phyloP scores from a whole-genome alignment of 1,140 invertebrate genomes.

The Drosophila nigrodunni region DNA sequence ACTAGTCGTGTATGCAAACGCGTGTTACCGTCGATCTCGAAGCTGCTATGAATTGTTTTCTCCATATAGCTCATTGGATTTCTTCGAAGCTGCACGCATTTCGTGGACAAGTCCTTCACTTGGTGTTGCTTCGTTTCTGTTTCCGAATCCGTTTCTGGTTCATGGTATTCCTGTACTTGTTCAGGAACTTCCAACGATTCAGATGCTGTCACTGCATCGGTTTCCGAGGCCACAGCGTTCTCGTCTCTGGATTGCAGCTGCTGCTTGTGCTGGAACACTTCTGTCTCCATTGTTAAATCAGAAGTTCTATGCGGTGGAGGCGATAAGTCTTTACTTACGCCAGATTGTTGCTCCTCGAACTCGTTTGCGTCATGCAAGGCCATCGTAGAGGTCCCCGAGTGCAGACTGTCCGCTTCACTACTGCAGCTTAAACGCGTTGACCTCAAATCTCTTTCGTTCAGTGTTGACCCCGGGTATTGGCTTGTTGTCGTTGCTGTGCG shows the following conservation, averaged over 20 bases:
- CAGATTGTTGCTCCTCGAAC: slow-evolving; percentile 26
- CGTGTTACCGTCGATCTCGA: not conserved
- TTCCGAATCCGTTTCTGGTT: too few species aligned
- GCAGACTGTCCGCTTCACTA: slow-evolving; percentile 49
- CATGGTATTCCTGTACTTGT: not conserved
- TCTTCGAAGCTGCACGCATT: too few species aligned
- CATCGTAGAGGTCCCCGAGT: slow-evolving; percentile 58
- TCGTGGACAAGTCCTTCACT: too few species aligned
- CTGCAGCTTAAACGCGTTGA: not conserved
- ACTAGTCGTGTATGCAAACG: slow-evolving; percentile 20
- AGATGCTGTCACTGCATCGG: not conserved
- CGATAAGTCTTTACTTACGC: slow-evolving; percentile 55
- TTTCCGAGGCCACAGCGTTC: too few species aligned
- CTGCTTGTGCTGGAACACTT: slow-evolving; percentile 51
- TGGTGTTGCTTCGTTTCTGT: too few species aligned
- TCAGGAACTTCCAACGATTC: slow-evolving; percentile 4
- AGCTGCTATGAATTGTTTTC: not conserved
- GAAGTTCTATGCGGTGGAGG: slow-evolving; percentile 24
- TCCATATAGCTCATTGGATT: not conserved
- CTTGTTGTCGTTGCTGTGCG: not conserved
- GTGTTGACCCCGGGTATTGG: not conserved
- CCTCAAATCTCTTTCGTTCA: not conserved
- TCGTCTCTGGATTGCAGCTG: not conserved
- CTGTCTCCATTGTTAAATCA: slow-evolving; percentile 49
- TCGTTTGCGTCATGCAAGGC: slow-evolving; percentile 49